Evolutionary conservation across 2,113 vertebrate genomes (phyloP).

Genomic region (Oophaga pumilio): DNA sequence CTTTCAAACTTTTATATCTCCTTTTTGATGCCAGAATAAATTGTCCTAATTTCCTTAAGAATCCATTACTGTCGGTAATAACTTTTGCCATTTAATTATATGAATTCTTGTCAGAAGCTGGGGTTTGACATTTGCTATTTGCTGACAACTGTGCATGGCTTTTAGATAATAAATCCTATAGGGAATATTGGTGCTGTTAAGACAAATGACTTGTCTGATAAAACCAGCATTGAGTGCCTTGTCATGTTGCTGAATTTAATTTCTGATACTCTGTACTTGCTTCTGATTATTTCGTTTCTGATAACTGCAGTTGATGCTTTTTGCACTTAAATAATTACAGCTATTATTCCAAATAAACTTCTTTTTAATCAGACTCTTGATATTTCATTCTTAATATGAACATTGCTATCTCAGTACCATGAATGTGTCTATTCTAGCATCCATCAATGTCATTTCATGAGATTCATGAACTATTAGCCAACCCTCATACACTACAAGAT

Average conservation of each 20-base stretch:
- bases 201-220: constrained; percentile 38
- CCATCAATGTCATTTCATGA: constrained; percentile 13
- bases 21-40: constrained; percentile 23
- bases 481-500: not conserved
- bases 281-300: constrained; percentile 27
- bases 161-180: constrained; percentile 31
- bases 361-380: not conserved
- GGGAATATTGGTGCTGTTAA: constrained; percentile 31
- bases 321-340: constrained; percentile 15
- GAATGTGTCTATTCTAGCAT: not conserved
- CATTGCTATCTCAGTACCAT: not conserved
- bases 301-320: constrained; percentile 22
- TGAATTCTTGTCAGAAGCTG: constrained; percentile 34
- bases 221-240: constrained; percentile 5
- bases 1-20: constrained; percentile 10
- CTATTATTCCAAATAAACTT: constrained; percentile 20
- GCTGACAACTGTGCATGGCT: constrained; percentile 36
- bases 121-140: constrained; percentile 50
- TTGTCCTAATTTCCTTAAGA: constrained; percentile 38
- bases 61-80: constrained; percentile 30
- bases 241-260: constrained; percentile 32
- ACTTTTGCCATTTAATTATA: constrained; percentile 39
- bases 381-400: not conserved
- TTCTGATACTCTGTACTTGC: constrained; percentile 22
- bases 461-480: not conserved